Base-by-base conservation (phyloP, 2,888 invertebrate genomes). In the Neoitamus cyanurus region DNA sequence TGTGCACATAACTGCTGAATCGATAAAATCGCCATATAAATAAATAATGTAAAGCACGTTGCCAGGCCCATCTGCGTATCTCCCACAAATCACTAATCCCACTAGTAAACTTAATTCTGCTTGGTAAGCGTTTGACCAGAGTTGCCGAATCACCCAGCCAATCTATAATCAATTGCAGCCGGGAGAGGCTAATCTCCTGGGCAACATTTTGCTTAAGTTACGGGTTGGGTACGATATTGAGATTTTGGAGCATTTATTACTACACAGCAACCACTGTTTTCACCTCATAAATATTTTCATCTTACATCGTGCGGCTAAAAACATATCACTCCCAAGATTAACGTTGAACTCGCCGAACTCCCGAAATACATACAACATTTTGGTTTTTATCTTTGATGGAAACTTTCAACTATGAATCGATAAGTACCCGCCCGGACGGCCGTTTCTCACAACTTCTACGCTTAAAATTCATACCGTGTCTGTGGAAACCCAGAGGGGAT, bases 161-260 rank as follows among this genome's bases (percentile, higher is more conserved):
- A 72, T 72, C 31, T 30, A 72, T 72, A 72, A 72, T 72, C 72
- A 30, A 72, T 72, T 72, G 72, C 72, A 72, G 31, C 30, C 72
- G 15, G n/a, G 36, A 34, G 37, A 25, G 73, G 7, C 25, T 36
- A 30, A 36, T 30, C 73, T 73, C 36, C 20, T 11, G 34, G 31
- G 58, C 30, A 34, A 78, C 48, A 28, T 78, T 78, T 78, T 77
- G n/a, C 42, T n/a, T 42, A 42, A 42, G 13, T 42, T 42, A 42
- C 42, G 42, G n/a, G 42, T 42, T 42, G 42, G 42, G 42, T 42
- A 42, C n/a, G 42, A 13, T 42, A n/a, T 42, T 42, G n/a, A 42
- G 42, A 42, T 42, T 42, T 42, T 42, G 4, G n/a, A 42, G 42
- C 42, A 42, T 42, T 42, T 42, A 42, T 42, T 42, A 42, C 42